Evolutionary conservation across 1,140 invertebrate species (phyloP).

Genomic region (Dendrolimus kikuchii): DNA sequence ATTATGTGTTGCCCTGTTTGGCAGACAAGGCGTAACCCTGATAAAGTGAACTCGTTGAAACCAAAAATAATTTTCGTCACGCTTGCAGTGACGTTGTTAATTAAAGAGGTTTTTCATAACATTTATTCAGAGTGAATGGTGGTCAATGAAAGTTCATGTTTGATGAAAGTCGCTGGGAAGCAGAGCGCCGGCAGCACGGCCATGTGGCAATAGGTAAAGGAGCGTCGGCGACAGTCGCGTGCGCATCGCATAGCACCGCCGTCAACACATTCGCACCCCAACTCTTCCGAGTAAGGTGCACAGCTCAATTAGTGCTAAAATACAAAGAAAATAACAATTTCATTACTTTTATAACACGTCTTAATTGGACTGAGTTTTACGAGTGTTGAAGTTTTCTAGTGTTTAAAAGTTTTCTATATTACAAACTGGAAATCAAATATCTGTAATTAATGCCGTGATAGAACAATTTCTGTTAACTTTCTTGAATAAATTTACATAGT

Average conservation of each 20-base stretch:
- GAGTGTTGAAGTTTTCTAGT: no score
- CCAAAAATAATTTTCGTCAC: no score
- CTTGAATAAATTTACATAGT: not conserved
- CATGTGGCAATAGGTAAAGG: slow-evolving; percentile 32
- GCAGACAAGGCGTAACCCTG: no score
- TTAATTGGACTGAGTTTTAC: no score
- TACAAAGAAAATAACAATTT: slow-evolving; percentile 2
- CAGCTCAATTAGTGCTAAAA: slow-evolving; percentile 12
- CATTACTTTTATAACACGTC: not conserved
- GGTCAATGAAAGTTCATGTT: slow-evolving; percentile 38
- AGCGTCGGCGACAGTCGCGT: slow-evolving; percentile 33
- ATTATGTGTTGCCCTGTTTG: no score
- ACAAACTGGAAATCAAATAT: no score
- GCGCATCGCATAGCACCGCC: slow-evolving; percentile 24
- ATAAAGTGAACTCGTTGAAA: not conserved
- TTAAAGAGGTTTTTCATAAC: no score
- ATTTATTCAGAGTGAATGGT: slow-evolving; percentile 25
- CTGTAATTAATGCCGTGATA: no score
- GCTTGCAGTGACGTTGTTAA: no score
- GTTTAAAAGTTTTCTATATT: no score
- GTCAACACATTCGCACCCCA: slow-evolving; percentile 17
- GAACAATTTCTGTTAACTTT: not conserved
- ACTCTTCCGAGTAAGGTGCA: slow-evolving; percentile 18
- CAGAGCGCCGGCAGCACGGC: slow-evolving; percentile 14
- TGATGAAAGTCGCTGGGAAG: slow-evolving; percentile 34